These are phyloP conservation scores for Chauna torquata DNA, from an alignment of 2,113 vertebrate species.

Conservation along the genomic window DNA sequence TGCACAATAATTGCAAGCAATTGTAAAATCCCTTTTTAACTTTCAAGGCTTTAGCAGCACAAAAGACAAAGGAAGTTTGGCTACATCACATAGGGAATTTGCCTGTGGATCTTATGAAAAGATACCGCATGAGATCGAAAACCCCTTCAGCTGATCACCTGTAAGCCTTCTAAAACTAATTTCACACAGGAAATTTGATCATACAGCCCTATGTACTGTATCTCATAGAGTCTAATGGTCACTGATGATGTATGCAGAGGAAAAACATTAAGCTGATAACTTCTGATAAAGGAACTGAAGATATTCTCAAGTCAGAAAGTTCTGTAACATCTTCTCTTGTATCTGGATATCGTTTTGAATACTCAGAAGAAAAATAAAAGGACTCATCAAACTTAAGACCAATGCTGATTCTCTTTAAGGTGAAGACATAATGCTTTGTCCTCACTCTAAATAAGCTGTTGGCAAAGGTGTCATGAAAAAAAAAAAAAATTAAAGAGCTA, in stretches of 20 bases:
- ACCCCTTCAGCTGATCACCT: background rate
- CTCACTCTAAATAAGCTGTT: background rate
- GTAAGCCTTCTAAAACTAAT: background rate
- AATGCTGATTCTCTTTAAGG: background rate
- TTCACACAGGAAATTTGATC: background rate
- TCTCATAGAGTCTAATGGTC: background rate
- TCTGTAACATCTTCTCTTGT: background rate
- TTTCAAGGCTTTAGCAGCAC: background rate
- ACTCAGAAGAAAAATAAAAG: background rate
- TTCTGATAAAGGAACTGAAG: background rate
- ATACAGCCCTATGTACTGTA: background rate
- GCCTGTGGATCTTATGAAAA: background rate
- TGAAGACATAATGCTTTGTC: background rate
- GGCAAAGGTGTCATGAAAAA: background rate
- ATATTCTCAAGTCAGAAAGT: background rate
- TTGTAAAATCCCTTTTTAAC: background rate
- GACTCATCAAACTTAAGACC: background rate
- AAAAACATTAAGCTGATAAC: background rate
- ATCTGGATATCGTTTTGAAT: background rate
- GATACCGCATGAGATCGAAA: background rate
- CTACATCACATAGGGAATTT: background rate
- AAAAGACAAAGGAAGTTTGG: background rate
- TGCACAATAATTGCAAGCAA: background rate
- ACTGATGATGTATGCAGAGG: background rate
- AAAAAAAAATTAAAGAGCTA: background rate